Base-by-base conservation (phyloP, 1,140 invertebrate genomes). In the Phortica variegata region DNA sequence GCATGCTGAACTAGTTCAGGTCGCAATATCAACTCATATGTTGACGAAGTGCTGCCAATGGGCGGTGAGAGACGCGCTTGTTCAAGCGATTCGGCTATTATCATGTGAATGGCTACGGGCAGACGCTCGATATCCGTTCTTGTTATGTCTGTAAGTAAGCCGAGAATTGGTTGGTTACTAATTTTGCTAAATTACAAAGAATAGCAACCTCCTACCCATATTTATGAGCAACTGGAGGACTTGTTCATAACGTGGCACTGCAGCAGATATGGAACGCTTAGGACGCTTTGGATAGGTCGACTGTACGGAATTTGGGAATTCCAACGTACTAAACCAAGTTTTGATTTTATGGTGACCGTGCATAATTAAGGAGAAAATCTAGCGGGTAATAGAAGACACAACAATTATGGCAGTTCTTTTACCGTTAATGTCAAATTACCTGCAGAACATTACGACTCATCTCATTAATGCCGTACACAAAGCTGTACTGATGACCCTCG, bases 1-100 rank as follows among this genome's bases (percentile, higher is more conserved):
- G 83, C 75, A 73, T 86, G 78, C 39, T 81, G 77, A 0, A 86
- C 85, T 49, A 92, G 77, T 77, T 93, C 90, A 39, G 88, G 84
- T 9, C 90, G 79, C 78, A 89, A 86, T n/a, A 94, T 83, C 3
- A 95, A 78, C 32, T 84, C 82, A 68, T 93, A 95, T 1, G 86
- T 85, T 37, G 83, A 79, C 37, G 80, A 77, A 2, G 86, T 83
- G 89, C 91, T 93, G 73, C 87, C 85, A 13, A 84, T 78, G 0
- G 89, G 89, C 12, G 92, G 91, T 23, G 82, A 78, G 43, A 85
- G 81, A 58, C 90, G 82, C 58, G 88, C 90, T 49, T 84, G 79
- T 58, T 87, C 84, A 57, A 95, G 83, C 1, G 87, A 82, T 51
- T 91, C 85, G 29, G 86, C 83, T 3, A 95, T 73, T 3, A 91